Percentiles rank a stretch among this genome's conserved stretches.
phyloP scores from a whole-genome alignment of 1,140 invertebrate species.

The Penaeus indicus region DNA sequence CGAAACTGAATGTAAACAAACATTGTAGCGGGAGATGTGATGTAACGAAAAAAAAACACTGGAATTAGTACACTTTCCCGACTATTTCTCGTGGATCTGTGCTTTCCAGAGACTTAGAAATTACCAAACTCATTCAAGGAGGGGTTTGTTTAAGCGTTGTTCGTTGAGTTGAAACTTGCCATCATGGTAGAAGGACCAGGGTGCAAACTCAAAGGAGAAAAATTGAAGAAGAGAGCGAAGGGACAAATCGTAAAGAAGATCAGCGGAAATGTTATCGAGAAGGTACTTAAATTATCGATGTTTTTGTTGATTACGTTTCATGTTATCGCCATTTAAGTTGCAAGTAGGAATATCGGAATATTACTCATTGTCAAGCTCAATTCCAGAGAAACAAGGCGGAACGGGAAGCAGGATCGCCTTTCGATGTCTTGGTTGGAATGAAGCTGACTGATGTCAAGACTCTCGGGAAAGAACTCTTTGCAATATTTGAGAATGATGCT shows the following conservation, averaged over 20 bases:
- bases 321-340: too few species aligned
- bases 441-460: conserved; percentile 68
- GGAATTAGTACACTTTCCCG: too few species aligned
- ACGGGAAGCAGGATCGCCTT: not conserved
- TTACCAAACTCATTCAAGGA: too few species aligned
- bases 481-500: conserved; percentile 68
- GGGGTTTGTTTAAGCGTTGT: too few species aligned
- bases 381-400: conserved; percentile 25
- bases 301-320: too few species aligned
- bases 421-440: conserved; percentile 33
- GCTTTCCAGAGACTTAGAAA: too few species aligned
- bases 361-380: not conserved
- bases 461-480: conserved; percentile 70
- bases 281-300: not conserved
- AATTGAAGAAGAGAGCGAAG: conserved; percentile 67
- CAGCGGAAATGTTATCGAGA: conserved; percentile 63
- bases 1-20: too few species aligned
- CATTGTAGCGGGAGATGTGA: too few species aligned
- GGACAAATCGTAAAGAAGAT: conserved; percentile 65
- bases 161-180: too few species aligned
- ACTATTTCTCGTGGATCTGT: too few species aligned
- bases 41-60: too few species aligned
- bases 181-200: conserved; percentile 69
- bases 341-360: too few species aligned
- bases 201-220: conserved; percentile 69